Evolutionary conservation across 2,797 vertebrate species (phyloP).

Genomic region (Syngnathus rostellatus): DNA sequence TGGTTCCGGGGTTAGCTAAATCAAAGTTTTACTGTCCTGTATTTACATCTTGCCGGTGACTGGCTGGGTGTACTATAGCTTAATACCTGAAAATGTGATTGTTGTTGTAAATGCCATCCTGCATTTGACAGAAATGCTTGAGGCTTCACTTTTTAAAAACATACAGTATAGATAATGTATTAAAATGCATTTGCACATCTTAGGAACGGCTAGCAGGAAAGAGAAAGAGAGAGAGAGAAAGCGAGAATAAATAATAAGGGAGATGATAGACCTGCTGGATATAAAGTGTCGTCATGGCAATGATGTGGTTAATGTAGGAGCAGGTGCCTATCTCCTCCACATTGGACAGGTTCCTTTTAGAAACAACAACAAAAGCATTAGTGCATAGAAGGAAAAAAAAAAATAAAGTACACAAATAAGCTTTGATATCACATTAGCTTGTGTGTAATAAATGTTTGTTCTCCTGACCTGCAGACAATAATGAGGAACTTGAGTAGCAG

Average conservation of each 20-base stretch:
- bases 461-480: conserved; percentile 85
- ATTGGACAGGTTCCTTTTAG: conserved; percentile 86
- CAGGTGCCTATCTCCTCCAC: conserved; percentile 97
- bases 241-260: background rate
- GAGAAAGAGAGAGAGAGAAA: too few relatives aligned
- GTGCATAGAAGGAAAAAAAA: background rate
- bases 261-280: conserved; percentile 82
- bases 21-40: too few relatives aligned
- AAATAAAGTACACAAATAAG: background rate
- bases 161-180: too few relatives aligned
- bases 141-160: too few relatives aligned
- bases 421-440: background rate
- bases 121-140: too few relatives aligned
- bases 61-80: too few relatives aligned
- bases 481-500: conserved; percentile 95
- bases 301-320: conserved; percentile 95
- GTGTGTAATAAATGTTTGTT: background rate
- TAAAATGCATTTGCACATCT: too few relatives aligned
- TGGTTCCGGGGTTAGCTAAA: too few relatives aligned
- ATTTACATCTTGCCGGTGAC: too few relatives aligned
- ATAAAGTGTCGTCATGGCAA: conserved; percentile 95
- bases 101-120: too few relatives aligned
- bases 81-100: too few relatives aligned
- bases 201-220: too few relatives aligned
- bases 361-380: conserved; percentile 17